Evolutionary conservation across 2,797 vertebrate species (phyloP).

Genomic region (Alectoris magna): DNA sequence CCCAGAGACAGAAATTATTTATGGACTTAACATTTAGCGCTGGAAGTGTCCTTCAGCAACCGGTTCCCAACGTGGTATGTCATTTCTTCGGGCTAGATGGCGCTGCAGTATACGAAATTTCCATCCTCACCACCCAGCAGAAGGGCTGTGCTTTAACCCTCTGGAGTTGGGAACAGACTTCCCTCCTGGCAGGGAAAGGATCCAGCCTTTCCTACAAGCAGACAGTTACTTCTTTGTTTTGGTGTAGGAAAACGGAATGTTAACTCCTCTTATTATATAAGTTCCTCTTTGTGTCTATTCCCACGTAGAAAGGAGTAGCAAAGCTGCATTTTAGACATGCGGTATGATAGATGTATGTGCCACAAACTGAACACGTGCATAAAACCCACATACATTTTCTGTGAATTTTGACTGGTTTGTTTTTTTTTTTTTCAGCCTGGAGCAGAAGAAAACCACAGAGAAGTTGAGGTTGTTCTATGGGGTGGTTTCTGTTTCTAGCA

Average conservation of each 20-base stretch:
- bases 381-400: neutral
- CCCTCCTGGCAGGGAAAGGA: neutral
- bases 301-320: neutral
- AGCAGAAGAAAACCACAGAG: neutral
- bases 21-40: slow-evolving; percentile 58
- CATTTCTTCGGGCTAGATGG: slow-evolving; percentile 56
- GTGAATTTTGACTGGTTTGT: neutral
- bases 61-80: neutral
- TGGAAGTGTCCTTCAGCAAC: neutral
- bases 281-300: neutral
- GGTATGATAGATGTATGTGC: neutral
- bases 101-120: slow-evolving; percentile 44
- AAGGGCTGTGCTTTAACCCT: rapidly evolving
- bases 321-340: neutral
- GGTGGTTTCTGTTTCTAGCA: neutral
- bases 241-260: neutral
- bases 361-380: neutral
- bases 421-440: neutral
- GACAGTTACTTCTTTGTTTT: neutral
- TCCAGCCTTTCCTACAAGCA: neutral
- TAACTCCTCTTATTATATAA: neutral
- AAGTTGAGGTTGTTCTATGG: neutral
- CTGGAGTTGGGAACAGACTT: rapidly evolving
- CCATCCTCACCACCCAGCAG: rapidly evolving
- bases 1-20: slow-evolving; percentile 63